Evolutionary conservation across 1,140 invertebrate species (phyloP), one percentile per base, ranked within the genome.

Genomic region (Drosophila obscura): DNA sequence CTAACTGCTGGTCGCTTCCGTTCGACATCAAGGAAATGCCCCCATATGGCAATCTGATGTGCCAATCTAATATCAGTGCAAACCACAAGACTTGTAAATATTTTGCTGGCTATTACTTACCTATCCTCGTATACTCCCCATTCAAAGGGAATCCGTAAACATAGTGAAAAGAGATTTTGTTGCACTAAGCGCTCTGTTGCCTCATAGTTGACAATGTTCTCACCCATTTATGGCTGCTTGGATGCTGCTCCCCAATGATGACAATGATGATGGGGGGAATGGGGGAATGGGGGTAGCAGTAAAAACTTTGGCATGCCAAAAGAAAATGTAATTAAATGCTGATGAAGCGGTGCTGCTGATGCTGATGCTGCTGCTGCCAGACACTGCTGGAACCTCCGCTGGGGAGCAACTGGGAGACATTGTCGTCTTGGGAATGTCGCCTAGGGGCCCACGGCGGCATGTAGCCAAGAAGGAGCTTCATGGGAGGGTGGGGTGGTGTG

Each of bases 241-340:
- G 35, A 45, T 44, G 53, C 16, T 31, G 53, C 41, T 49, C 16
- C 24, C 45, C 19, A 31, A 49, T 39, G 45, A 46, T 59, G 57
- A 43, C 49, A 44, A 69, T 71, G 67, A 69, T 71, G 67, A 58
- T 58, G 66, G 52, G 65, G 35, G 11, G 11, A 4, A 28, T 50
- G 46, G 62, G 45, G 31, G 31, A 24, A 39, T 39, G 35, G 35
- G 11, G 22, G 22, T 24, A 16, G 59, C 60, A 45, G 69, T 64
- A 64, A 73, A 73, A 73, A 73, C 69, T 73, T 73, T 73, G 59
- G 59, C 66, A 69, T 69, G 64, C 67, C 50, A 55, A 55, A 39
- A 58, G 48, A 69, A 80, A 73, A 64, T 82, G 81, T 87, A 87
- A 77, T 85, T 85, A 85, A 85, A 87, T 78, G 77, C 74, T 85